Conservation (phyloP, 2,113 vertebrate species). For the Colius striatus region DNA sequence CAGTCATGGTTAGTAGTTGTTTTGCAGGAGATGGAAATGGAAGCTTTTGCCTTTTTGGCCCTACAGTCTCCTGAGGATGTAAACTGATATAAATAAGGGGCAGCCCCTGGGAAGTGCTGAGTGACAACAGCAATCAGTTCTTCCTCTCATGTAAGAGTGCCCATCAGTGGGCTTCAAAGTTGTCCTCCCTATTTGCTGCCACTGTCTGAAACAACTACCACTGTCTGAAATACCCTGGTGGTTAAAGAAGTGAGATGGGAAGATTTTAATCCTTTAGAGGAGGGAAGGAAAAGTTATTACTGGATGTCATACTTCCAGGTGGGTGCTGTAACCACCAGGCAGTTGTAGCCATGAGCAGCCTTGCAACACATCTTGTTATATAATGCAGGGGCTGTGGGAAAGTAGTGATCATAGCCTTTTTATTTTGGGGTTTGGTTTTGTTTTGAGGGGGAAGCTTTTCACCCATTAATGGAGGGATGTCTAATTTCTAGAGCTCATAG, state of each 20-base stretch:
- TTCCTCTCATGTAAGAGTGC: not conserved
- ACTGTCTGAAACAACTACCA: not conserved
- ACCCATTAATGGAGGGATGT: not conserved
- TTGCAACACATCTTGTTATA: not conserved
- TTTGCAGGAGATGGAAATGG: not conserved
- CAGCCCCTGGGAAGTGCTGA: not conserved
- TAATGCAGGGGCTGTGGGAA: not conserved
- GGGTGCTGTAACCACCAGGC: not conserved
- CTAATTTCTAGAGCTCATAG: not conserved
- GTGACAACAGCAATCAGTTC: not conserved
- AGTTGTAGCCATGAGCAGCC: not conserved
- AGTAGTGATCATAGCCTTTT: not conserved
- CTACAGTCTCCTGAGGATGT: not conserved
- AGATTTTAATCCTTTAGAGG: not conserved
- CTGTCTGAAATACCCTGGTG: not conserved
- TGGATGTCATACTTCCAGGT: not conserved
- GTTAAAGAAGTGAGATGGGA: not conserved
- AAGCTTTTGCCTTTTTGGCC: not conserved
- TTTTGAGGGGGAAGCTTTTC: not conserved
- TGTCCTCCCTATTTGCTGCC: not conserved
- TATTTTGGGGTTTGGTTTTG: not conserved
- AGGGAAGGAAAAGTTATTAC: not conserved
- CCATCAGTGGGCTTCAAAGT: not conserved
- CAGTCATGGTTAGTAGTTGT: not conserved
- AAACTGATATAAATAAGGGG: not conserved